phyloP scores from a whole-genome alignment of 1,140 invertebrate genomes.

The Venturia canescens region DNA sequence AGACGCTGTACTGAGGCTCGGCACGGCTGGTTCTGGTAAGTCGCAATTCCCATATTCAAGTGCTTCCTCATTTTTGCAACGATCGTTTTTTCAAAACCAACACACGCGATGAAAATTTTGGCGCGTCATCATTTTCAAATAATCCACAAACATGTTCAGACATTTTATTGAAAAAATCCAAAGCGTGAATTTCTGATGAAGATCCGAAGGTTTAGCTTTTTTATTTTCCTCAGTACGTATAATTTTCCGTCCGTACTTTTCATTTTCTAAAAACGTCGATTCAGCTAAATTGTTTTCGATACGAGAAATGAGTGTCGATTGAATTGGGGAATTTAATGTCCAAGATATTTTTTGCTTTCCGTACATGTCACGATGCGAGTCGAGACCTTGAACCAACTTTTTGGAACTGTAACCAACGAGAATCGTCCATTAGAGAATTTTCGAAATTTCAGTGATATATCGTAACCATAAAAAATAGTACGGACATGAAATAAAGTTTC shows the following conservation, averaged over 20 bases:
- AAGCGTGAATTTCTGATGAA: too few relatives aligned
- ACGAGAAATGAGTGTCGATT: not conserved
- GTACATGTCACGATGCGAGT: not conserved
- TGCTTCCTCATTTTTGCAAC: not conserved
- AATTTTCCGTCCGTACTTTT: too few relatives aligned
- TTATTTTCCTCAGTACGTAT: too few relatives aligned
- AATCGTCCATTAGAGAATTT: not conserved
- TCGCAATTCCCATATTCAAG: not conserved
- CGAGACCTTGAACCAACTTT: not conserved
- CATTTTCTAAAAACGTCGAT: too few relatives aligned
- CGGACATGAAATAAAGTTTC: slow-evolving; percentile 9
- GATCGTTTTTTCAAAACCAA: not conserved
- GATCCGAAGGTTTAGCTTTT: too few relatives aligned
- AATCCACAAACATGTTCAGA: too few relatives aligned
- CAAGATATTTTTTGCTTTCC: not conserved
- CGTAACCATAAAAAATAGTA: not conserved
- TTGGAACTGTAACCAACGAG: not conserved
- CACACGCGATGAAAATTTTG: not conserved
- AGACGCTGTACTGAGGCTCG: slow-evolving; percentile 74
- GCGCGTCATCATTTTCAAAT: too few relatives aligned
- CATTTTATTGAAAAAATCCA: too few relatives aligned
- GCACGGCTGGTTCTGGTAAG: slow-evolving; percentile 73
- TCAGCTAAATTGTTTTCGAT: not conserved
- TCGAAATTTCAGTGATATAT: slow-evolving; percentile 6
- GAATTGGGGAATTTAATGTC: not conserved